phyloP scores from a whole-genome alignment of 2,113 vertebrate species.

The Columba livia region DNA sequence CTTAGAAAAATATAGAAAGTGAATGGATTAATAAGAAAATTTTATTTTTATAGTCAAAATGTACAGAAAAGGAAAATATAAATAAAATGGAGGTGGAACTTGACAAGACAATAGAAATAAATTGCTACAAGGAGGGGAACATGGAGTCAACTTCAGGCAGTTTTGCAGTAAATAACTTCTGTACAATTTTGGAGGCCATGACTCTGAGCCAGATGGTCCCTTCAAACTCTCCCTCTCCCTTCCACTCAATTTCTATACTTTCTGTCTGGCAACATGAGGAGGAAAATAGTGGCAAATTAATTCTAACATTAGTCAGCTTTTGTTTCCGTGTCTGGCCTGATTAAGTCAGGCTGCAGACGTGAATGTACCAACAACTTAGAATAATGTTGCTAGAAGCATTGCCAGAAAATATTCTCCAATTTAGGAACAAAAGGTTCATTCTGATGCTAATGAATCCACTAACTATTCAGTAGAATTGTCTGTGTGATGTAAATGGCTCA shows the following conservation, averaged over 20 bases:
- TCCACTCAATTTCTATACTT: slow-evolving; percentile 18
- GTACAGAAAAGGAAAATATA: background rate
- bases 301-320: slow-evolving; percentile 37
- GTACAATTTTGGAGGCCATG: background rate
- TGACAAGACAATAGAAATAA: background rate
- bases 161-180: background rate
- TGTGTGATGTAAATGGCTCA: background rate
- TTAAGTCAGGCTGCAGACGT: slow-evolving; percentile 12
- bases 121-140: background rate
- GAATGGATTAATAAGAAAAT: background rate
- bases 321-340: slow-evolving; percentile 24
- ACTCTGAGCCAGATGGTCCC: slow-evolving; percentile 15
- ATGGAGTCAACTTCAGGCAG: background rate
- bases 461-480: background rate
- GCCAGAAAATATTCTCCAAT: slow-evolving; percentile 11
- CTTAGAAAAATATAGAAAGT: background rate
- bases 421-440: slow-evolving; percentile 1
- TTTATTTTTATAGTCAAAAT: background rate
- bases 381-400: slow-evolving; percentile 13
- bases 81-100: background rate
- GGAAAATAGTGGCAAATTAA: slow-evolving; percentile 43
- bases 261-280: background rate
- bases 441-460: slow-evolving; percentile 34
- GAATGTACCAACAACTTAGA: slow-evolving; percentile 14
- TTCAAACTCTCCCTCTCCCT: slow-evolving; percentile 3